Conservation (phyloP, 2,888 invertebrate species). For the Hirudinaria manillensis region DNA sequence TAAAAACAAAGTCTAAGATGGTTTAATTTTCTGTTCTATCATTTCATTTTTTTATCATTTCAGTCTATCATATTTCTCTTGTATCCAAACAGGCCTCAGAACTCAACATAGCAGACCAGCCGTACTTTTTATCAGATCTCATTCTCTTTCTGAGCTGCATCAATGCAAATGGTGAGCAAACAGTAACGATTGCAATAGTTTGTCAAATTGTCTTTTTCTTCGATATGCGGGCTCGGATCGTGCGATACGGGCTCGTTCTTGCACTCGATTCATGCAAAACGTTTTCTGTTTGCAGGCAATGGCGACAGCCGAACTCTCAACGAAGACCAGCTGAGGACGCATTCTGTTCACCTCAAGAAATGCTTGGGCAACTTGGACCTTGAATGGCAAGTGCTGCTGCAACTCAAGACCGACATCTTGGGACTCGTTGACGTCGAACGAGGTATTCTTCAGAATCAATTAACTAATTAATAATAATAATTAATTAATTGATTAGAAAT, state of each 20-base stretch:
- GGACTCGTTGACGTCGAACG: background rate
- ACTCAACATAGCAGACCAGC: constrained; percentile 12
- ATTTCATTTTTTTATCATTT: background rate
- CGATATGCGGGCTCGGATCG: too few species aligned
- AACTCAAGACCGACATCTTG: constrained; percentile 10
- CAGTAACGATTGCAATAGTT: too few species aligned
- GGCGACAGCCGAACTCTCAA: constrained; percentile 12
- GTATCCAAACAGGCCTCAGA: background rate
- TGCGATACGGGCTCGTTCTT: background rate
- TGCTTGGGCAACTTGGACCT: constrained; percentile 5
- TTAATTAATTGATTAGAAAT: too few species aligned
- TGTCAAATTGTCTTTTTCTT: too few species aligned
- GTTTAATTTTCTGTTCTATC: too few species aligned
- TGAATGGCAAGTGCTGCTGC: constrained; percentile 14
- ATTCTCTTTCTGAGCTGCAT: constrained; percentile 11
- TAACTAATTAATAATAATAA: too few species aligned
- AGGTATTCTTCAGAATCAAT: background rate
- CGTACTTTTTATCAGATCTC: constrained; percentile 7
- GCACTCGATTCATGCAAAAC: background rate
- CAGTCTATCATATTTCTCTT: background rate
- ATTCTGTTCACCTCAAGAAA: background rate
- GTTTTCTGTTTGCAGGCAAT: constrained; percentile 3
- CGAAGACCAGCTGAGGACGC: constrained; percentile 1
- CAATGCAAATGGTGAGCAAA: background rate
- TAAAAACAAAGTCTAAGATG: too few species aligned